Evolutionary conservation across 2,888 invertebrate genomes (phyloP), one percentile per base, ranked within the genome.

Genomic region (Eledona agricola): DNA sequence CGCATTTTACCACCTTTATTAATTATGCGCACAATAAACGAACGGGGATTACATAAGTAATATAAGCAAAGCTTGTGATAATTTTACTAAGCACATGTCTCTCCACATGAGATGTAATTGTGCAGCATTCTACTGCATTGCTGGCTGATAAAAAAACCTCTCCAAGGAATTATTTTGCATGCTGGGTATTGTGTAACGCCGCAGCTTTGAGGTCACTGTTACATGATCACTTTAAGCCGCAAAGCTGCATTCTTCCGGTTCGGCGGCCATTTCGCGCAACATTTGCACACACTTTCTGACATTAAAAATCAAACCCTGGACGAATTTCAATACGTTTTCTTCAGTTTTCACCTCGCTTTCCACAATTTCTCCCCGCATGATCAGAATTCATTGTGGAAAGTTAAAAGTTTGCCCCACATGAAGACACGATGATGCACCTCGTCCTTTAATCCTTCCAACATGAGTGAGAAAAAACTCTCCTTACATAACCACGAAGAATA

Each of bases 331-430:
- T 31, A 19, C 29, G 23, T 40, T 15, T 16, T 22, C 10, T 22
- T 32, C 26, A 20, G 15, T 31, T 46, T 52, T 38, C 32, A 12
- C 29, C 28, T 35, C n/a, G 25, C 52, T 52, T 52, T 52, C 52
- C 52, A 52, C 26, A 38, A 31, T 45, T 52, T 35, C 28, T 22
- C 11, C 11, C 20, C 26, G 22, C 29, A 42, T 35, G 28, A 51
- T 51, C 35, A n/a, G n/a, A n/a, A n/a, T n/a, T n/a, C n/a, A n/a
- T n/a, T n/a, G n/a, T n/a, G n/a, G n/a, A n/a, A n/a, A n/a, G n/a
- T n/a, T n/a, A n/a, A n/a, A n/a, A n/a, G n/a, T n/a, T n/a, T n/a
- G n/a, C n/a, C n/a, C n/a, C n/a, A n/a, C n/a, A 26, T 19, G 28
- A 42, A 42, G 29, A 29, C n/a, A n/a, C 7, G 20, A 42, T 29